Base-by-base conservation (phyloP, 2,113 vertebrate species). In the Elachura formosa region DNA sequence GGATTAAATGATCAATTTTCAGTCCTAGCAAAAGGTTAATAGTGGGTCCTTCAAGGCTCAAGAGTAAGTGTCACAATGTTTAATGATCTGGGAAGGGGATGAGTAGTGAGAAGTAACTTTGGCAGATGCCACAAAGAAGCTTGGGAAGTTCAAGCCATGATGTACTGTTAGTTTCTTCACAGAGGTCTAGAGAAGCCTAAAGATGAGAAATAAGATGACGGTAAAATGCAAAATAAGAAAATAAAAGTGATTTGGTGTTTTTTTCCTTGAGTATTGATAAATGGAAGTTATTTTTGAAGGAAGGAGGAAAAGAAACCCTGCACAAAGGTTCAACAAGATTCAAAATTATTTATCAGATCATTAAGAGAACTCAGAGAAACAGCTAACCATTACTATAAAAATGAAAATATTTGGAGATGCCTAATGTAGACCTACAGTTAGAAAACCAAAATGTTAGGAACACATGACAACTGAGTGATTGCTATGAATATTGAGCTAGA, bases 1-100 rank as follows among this genome's bases (percentile, higher is more conserved):
- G 59, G 41, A 90, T 77, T 90, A 86, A 94, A 95, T 77, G 29
- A 48, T 25, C 72, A 77, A 77, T 94, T 90, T 95, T 86, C 76
- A 79, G 5, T 77, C 55, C 38, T 71, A 94, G 38, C 33, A 78
- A 90, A 94, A 94, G 72, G 75, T 87, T 93, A 74, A 90, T 63
- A 73, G 54, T 78, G 49, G 12, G 31, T 22, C 13, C 59, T 79
- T 55, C 33, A 59, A 77, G 76, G 46, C 64, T 66, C 55, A 66
- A 74, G 52, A 51, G 34, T 43, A 77, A 24, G 14, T 93, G 66
- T 69, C 64, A 83, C 14, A 14, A 69, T 46, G 29, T n/a, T 93
- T 92, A 84, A 88, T 52, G 74, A 41, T 49, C 78, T 82, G 45
- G n/a, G 83, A 86, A 85, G 24, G 1, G 28, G 16, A 86, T 52